Evolutionary conservation across 2,113 vertebrate genomes (phyloP).

Genomic region (Oryzias melastigma): DNA sequence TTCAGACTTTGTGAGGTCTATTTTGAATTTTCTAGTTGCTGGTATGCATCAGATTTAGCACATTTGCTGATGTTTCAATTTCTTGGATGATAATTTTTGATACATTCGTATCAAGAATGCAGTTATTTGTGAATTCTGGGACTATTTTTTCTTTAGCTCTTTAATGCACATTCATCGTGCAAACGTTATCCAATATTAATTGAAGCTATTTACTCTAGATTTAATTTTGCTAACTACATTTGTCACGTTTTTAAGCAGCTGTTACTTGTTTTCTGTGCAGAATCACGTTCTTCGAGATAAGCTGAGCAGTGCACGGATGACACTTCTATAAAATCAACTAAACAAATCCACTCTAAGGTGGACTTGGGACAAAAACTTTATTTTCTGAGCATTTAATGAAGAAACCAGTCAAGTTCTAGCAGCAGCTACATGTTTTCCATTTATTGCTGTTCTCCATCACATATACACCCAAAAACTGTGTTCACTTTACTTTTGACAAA

Average conservation of each 20-base stretch:
- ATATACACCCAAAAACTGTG: slow-evolving; percentile 51
- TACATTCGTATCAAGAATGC: too few relatives aligned
- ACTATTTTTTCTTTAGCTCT: too few relatives aligned
- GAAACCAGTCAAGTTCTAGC: slow-evolving; percentile 53
- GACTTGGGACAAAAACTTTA: too few relatives aligned
- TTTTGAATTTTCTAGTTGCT: slow-evolving; percentile 68
- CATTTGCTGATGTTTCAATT: too few relatives aligned
- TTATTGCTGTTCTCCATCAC: slow-evolving; percentile 80
- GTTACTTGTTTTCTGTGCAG: slow-evolving; percentile 43
- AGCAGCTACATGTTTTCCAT: slow-evolving; percentile 79
- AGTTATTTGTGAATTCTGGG: too few relatives aligned
- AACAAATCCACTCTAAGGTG: too few relatives aligned
- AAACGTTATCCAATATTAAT: too few relatives aligned
- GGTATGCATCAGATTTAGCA: slow-evolving; percentile 47
- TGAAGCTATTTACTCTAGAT: too few relatives aligned
- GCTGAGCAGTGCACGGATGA: neutral
- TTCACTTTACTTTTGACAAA: slow-evolving; percentile 44
- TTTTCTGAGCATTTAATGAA: neutral
- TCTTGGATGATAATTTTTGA: too few relatives aligned
- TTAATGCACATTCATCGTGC: too few relatives aligned
- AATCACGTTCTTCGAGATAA: slow-evolving; percentile 82
- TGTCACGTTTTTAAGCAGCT: neutral
- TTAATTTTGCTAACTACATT: too few relatives aligned
- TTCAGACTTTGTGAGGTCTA: too few relatives aligned
- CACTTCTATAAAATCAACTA: neutral